Base-by-base conservation (phyloP, 2,797 vertebrate species). In the Triplophysa bombifrons region DNA sequence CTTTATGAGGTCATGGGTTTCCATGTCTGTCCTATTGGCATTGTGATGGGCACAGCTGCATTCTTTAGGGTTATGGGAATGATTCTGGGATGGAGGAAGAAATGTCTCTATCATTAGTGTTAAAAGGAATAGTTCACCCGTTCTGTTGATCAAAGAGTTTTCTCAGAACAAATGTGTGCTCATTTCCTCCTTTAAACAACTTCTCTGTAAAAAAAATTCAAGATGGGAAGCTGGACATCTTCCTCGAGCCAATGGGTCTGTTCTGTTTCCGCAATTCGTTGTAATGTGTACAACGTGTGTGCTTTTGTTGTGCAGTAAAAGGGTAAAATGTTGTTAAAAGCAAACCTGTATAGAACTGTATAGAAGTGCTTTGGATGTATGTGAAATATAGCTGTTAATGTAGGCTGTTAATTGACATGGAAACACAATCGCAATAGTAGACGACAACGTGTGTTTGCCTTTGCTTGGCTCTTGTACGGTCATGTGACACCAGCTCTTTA, bases 271-370 rank as follows among this genome's bases (percentile, higher is more conserved):
- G 1, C 51, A n/a, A 48, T 48, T 63, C 27, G 4, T 38, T 74
- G 27, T 27, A 55, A 4, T 2, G 8, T 19, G 22, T 20, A 12
- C 25, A 13, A 55, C 14, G 6, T 7, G 77, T 20, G 17, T 44
- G 53, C 41, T 81, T 83, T 78, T 65, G 60, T 81, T 78, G 55
- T 44, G 71, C 65, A 84, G 46, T 76, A 25, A 72, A 48, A 69
- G n/a, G 79, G 79, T 73, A 86, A 71, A 55, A 77, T 80, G 80
- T 61, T 34, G 73, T 78, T 44, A 75, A 86, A 85, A 68, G 50
- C 81, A 83, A 81, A 46, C 44, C 44, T 12, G 9, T 46, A 46
- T 2, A 46, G 9, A 11, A 46, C 44, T 11, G 2, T 11, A 46
- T 11, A 38, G 34, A 38, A 38, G 2, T 38, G 44, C 44, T 11